These are phyloP conservation scores for Acanthosepion esculentum DNA, from an alignment of 2,888 invertebrate species.

Conservation along the genomic window DNA sequence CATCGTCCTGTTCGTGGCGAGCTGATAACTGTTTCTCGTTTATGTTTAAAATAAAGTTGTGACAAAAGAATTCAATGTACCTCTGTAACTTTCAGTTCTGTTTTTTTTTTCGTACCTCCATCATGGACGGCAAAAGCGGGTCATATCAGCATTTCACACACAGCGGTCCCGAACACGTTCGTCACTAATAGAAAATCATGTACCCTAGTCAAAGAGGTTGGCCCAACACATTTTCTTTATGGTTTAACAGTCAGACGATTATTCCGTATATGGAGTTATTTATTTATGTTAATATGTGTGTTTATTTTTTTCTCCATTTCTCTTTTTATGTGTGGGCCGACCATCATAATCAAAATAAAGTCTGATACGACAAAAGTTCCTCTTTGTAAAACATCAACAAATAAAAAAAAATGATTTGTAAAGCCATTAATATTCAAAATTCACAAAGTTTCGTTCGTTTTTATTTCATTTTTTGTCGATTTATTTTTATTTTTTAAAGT, in stretches of 20 bases:
- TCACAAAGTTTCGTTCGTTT: neutral
- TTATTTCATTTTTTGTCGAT: neutral
- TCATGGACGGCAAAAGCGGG: neutral
- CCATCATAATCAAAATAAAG: neutral
- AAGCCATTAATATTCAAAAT: neutral
- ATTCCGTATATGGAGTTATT: neutral
- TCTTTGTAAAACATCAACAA: neutral
- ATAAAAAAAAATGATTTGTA: constrained; percentile 7
- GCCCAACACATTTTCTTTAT: neutral
- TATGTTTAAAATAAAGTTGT: too few relatives aligned
- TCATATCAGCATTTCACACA: neutral
- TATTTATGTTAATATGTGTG: neutral
- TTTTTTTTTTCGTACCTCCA: neutral
- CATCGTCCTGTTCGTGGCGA: too few relatives aligned
- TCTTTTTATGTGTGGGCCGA: neutral
- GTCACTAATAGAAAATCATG: neutral
- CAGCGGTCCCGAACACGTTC: neutral
- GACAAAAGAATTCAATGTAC: too few relatives aligned
- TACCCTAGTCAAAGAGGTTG: neutral
- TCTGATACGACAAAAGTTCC: neutral
- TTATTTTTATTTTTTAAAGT: neutral
- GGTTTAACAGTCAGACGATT: neutral
- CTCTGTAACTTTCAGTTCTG: too few relatives aligned
- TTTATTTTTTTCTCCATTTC: neutral
- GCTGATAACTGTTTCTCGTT: too few relatives aligned